phyloP scores from a whole-genome alignment of 2,797 vertebrate species.

The Euphonia xanthogaster region DNA sequence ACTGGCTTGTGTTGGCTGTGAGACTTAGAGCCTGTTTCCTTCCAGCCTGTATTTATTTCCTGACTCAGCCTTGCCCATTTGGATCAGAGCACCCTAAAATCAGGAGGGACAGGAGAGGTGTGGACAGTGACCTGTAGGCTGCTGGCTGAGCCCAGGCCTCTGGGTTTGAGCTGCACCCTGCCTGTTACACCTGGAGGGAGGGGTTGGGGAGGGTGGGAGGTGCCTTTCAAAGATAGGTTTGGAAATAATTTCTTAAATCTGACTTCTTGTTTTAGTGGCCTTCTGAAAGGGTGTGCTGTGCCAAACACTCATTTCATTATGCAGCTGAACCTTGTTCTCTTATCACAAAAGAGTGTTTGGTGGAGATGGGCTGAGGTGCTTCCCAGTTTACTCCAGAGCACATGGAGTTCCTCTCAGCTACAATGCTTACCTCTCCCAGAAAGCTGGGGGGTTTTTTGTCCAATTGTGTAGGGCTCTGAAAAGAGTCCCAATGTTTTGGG shows the following conservation, averaged over 20 bases:
- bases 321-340: background rate
- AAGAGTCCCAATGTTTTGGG: background rate
- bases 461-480: background rate
- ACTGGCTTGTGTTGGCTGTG: background rate
- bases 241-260: background rate
- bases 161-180: background rate
- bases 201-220: fast-evolving
- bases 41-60: background rate
- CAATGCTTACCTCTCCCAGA: background rate
- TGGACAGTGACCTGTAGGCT: background rate
- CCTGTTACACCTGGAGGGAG: background rate
- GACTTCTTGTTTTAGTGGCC: background rate
- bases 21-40: background rate
- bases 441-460: background rate
- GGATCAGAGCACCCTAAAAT: background rate
- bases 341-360: background rate
- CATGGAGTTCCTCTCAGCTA: background rate
- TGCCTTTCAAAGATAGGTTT: background rate
- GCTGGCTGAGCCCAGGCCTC: background rate
- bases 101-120: background rate
- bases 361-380: background rate
- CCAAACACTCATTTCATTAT: background rate
- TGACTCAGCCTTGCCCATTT: background rate
- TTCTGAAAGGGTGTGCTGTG: fast-evolving
- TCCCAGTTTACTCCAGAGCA: background rate